Evolutionary conservation across 2,797 vertebrate species (phyloP), one percentile per base, ranked within the genome.

Genomic region (Crypturellus tataupa): DNA sequence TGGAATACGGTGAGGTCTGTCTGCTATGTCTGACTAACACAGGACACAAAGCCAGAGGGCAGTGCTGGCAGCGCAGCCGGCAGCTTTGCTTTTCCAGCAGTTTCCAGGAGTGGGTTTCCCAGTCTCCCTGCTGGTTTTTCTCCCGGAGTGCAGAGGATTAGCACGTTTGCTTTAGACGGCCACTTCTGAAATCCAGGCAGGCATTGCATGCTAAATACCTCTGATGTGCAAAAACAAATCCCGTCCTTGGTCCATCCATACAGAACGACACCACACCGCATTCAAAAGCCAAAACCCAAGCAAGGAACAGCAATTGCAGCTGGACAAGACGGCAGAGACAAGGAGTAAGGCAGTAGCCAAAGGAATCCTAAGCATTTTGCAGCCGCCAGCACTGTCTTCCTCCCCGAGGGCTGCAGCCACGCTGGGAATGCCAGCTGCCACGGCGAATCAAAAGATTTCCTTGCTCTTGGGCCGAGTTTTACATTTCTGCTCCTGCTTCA

Each of bases 331-430:
- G 55, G 72, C 72, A 87, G 78, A 85, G 42, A 78, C 31, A 67
- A 80, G 68, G 76, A 85, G 81, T 76, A 69, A 93, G 67, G 81
- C 72, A 79, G 40, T 60, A 49, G 53, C 67, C 77, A 73, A 13
- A 96, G 63, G 91, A 95, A 93, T 95, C 87, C 40, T 75, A 95
- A 91, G 89, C 83, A 92, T 96, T 95, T 33, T 96, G 85, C 82
- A 96, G 62, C 71, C 47, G 64, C 58, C 37, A 73, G 60, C 77
- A n/a, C 73, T 42, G 83, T 85, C 73, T 82, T 95, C 69, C 75
- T 92, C 92, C 82, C 91, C 7, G n/a, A 85, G 85, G 85, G 77
- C 40, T 25, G 87, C 83, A 87, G 93, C 83, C 59, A 87, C 25
- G 31, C 87, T 55, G 78, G 90, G 84, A 90, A 94, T 58, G 80